These are phyloP conservation scores for Enteromius paludinosus DNA, from an alignment of 2,797 vertebrate genomes.

Conservation along the genomic window DNA sequence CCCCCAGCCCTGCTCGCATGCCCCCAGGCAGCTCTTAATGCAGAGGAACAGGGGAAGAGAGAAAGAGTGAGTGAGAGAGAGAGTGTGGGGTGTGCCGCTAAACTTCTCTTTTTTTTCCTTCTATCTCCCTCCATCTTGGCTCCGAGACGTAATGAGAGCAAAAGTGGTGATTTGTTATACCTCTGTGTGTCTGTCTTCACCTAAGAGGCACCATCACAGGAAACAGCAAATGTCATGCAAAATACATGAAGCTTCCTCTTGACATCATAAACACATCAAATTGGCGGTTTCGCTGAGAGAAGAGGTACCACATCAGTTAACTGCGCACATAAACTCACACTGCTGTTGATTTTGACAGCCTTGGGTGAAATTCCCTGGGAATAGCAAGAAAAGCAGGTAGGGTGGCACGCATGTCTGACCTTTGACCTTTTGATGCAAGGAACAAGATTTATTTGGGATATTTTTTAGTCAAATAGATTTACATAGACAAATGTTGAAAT, in stretches of 20 bases:
- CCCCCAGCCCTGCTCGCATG: constrained; percentile 65
- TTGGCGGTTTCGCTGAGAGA: constrained; percentile 45
- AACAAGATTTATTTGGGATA: not conserved
- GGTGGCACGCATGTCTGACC: constrained; percentile 1
- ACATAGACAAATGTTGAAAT: constrained; percentile 47
- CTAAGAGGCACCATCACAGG: constrained; percentile 63
- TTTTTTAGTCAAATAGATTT: constrained; percentile 9
- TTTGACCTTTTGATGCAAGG: constrained; percentile 18
- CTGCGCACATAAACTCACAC: constrained; percentile 4
- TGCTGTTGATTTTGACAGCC: constrained; percentile 32
- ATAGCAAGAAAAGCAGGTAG: constrained; percentile 10
- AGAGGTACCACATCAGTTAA: constrained; percentile 6
- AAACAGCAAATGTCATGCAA: constrained; percentile 69
- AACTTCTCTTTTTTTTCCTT: constrained; percentile 46
- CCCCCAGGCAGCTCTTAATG: constrained; percentile 78
- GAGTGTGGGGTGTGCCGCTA: constrained; percentile 62
- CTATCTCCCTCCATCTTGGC: constrained; percentile 25
- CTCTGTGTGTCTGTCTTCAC: constrained; percentile 28
- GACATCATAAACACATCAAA: constrained; percentile 65
- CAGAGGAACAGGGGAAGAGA: constrained; percentile 69
- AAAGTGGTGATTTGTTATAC: constrained; percentile 44
- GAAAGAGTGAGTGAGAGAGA: constrained; percentile 51
- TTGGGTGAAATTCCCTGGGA: not conserved
- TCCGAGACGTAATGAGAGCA: constrained; percentile 42
- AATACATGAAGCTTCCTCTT: constrained; percentile 71